phyloP scores from a whole-genome alignment of 2,888 invertebrate genomes.

The Diogma glabrata region DNA sequence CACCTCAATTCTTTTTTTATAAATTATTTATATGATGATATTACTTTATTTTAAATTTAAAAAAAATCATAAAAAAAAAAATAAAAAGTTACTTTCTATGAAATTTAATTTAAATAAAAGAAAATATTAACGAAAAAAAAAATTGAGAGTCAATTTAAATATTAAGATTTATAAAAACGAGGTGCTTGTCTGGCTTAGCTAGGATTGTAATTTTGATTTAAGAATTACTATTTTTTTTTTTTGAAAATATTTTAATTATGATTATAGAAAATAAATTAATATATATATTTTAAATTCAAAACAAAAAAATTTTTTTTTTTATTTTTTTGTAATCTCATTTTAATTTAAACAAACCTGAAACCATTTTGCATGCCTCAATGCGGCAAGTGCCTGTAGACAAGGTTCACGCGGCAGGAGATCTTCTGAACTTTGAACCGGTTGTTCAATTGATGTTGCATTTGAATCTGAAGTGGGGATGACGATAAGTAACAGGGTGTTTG shows the following conservation, averaged over 20 bases:
- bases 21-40: neutral
- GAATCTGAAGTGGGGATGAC: conserved; percentile 43
- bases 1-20: conserved; percentile 7
- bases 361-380: conserved; percentile 99
- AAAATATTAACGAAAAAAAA: neutral
- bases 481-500: conserved; percentile 59
- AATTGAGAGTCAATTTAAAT: conserved; percentile 6
- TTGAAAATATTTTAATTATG: conserved; percentile 5
- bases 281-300: conserved; percentile 7
- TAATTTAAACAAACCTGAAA: conserved; percentile 73
- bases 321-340: conserved; percentile 13
- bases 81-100: neutral
- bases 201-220: conserved; percentile 15
- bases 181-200: conserved; percentile 23
- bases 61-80: conserved; percentile 1
- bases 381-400: conserved; percentile 99
- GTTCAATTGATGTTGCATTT: conserved; percentile 60
- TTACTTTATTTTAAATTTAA: conserved; percentile 5
- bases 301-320: conserved; percentile 11
- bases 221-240: conserved; percentile 6
- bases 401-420: conserved; percentile 98
- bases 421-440: conserved; percentile 42
- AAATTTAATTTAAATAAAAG: conserved; percentile 2
- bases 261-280: too few relatives aligned
- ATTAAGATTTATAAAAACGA: conserved; percentile 7